Conservation (phyloP, 2,113 vertebrate species). For the Lepus timidus region DNA sequence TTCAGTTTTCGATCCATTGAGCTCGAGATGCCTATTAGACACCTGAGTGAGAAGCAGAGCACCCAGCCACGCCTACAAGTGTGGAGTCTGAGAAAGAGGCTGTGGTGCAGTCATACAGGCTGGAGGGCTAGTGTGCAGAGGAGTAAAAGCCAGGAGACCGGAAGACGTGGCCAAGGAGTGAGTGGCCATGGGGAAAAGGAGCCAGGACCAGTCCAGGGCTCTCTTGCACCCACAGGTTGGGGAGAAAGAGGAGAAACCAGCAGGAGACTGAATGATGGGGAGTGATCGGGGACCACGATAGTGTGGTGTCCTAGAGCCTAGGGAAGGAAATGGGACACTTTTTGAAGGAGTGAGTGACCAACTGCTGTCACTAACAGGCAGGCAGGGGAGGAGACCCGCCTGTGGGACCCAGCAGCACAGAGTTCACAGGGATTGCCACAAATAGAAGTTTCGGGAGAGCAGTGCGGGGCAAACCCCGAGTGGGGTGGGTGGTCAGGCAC, state of each 20-base stretch:
- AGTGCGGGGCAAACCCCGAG: no score
- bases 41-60: not conserved
- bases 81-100: not conserved
- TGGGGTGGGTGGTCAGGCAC: not conserved
- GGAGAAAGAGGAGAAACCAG: not conserved
- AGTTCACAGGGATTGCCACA: rapidly evolving
- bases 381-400: not conserved
- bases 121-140: not conserved
- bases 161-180: not conserved
- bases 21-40: not conserved
- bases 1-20: not conserved
- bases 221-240: not conserved
- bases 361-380: not conserved
- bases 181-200: not conserved
- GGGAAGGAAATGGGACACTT: not conserved
- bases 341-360: not conserved
- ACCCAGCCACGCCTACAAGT: not conserved
- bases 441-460: not conserved
- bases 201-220: not conserved
- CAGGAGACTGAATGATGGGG: not conserved
- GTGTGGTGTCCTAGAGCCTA: rapidly evolving
- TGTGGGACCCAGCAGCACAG: not conserved
- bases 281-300: not conserved
- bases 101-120: no score
- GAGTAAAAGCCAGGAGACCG: not conserved